Evolutionary conservation across 2,888 invertebrate species (phyloP), one percentile per base, ranked within the genome.

Genomic region (Drosophila leonis): DNA sequence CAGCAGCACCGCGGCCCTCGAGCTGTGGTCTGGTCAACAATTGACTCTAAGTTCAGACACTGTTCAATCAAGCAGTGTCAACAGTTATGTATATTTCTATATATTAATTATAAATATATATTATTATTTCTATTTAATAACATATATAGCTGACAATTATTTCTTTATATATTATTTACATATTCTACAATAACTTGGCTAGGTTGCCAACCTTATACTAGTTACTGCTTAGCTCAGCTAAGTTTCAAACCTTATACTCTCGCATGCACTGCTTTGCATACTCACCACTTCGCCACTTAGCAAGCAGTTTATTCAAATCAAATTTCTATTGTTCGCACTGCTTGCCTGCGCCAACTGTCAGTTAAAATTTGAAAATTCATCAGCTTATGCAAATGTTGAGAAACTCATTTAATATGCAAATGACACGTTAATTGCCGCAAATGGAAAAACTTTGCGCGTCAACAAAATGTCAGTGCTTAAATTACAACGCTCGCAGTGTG

Each of bases 331-430:
- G 7, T 5, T 9, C 37, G 24, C 42, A 62, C 66, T 65, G 61
- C 51, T 68, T 68, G 13, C 39, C 4, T 5, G 9, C 12, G 5
- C 0, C 10, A 12, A 35, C 8, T 24, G 6, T 57, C 60, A 13
- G 52, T 37, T 52, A 6, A 8, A 9, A 15, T 37, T 74, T 74
- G 0, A 49, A 73, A 51, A 37, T 44, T 13, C 27, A 1, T n/a
- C 41, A 24, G 33, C 24, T 27, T 8, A n/a, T 49, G 27, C 33
- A 63, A 57, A 54, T 64, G 12, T 20, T 20, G 24, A 35, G n/a
- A 13, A 48, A 48, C 24, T 64, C 57, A 69, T 65, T 79, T 69
- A 51, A 27, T 62, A 79, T 59, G 75, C 49, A 69, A 76, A 79
- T 69, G 49, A 44, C 62, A 63, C 48, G 18, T 52, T 68, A 79